These are phyloP conservation scores for Sebastes aleutianus DNA, from an alignment of 2,797 vertebrate species.

Conservation along the genomic window DNA sequence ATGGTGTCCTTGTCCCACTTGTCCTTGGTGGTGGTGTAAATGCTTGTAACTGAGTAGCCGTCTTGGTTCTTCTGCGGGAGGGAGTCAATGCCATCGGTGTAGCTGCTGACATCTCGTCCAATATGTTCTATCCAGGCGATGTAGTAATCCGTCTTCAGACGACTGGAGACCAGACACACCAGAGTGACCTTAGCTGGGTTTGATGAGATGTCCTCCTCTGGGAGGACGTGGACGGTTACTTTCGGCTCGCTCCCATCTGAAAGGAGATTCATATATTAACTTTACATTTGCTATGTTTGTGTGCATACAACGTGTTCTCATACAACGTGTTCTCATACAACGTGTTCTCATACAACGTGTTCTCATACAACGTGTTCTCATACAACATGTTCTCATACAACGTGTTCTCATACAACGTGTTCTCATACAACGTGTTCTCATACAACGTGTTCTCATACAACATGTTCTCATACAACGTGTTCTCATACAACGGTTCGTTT, in stretches of 20 bases:
- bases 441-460: too few relatives aligned
- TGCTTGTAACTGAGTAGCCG: not conserved
- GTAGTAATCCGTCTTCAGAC: not conserved
- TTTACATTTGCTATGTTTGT: not conserved
- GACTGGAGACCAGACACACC: conserved; percentile 36
- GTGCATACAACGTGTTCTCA: not conserved
- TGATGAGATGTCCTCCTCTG: not conserved
- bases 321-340: too few relatives aligned
- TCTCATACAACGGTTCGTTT: too few relatives aligned
- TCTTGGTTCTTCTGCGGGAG: not conserved
- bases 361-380: too few relatives aligned
- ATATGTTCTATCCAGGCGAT: not conserved
- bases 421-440: too few relatives aligned
- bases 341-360: too few relatives aligned
- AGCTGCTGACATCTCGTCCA: fast-evolving
- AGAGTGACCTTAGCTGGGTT: conserved; percentile 9
- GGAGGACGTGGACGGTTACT: not conserved
- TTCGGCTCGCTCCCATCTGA: not conserved
- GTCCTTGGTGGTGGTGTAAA: conserved; percentile 1
- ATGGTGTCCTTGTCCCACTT: fast-evolving
- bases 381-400: too few relatives aligned
- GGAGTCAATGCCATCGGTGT: not conserved
- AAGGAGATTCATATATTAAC: not conserved
- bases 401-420: too few relatives aligned
- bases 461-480: too few relatives aligned